Base-by-base conservation (phyloP, 2,888 invertebrate genomes). In the Malthinus flaveolus region DNA sequence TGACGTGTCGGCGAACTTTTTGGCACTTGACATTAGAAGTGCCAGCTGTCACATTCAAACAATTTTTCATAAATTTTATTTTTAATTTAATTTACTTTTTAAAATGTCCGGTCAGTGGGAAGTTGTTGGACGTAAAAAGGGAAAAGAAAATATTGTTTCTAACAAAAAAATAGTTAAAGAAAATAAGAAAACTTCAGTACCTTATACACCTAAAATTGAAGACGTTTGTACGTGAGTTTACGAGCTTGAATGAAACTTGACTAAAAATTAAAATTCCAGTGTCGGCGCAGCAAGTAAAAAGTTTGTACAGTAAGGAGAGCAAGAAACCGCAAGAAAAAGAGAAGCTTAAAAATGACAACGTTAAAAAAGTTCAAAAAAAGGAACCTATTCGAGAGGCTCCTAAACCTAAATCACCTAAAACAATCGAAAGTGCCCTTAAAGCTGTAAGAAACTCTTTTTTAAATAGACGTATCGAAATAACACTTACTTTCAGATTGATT, bases 101-200 rank as follows among this genome's bases (percentile, higher is more conserved):
- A 45, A 57, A 63, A 82, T 82, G 80, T 79, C 80, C 68, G 84
- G 84, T 72, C 85, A 87, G 78, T 88, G 88, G 88, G 87, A 87
- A 84, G 83, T 87, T 67, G 88, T 88, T 57, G 84, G 86, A 46
- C 90, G 82, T 66, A 90, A 88, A 74, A 86, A 85, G 62, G 81
- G 82, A 36, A 86, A 80, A 62, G 74, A 65, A 54, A 76, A 71
- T 61, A 77, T 75, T 82, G 80, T 78, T 78, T 61, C 34, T 68
- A 66, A 36, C 70, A 72, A 62, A 87, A 87, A 65, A 4, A 83
- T 83, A 63, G 61, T 60, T 8, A 78, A 79, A 51, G 86, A 87
- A 46, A 85, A 83, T 65, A 86, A 85, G 74, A 86, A 85, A 71
- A 79, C 69, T 47, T 69, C 48, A 62, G 44, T 46, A 63, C 65